Evolutionary conservation across 2,888 invertebrate genomes (phyloP), one percentile per base, ranked within the genome.

Genomic region (Chaetogeoica ovagalla): DNA sequence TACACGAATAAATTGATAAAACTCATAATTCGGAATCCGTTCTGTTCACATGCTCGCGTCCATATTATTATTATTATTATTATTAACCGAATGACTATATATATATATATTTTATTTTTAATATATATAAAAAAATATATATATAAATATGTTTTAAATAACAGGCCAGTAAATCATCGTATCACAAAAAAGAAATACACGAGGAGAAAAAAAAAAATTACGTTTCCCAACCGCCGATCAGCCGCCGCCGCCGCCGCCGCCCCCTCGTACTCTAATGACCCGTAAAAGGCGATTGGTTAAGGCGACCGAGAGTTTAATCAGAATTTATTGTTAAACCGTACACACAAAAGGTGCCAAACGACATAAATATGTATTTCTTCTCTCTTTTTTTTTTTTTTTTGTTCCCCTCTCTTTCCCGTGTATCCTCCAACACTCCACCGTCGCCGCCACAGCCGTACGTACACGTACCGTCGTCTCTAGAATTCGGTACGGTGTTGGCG

Each of bases 181-280:
- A 79, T 79, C 71, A 79, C 79, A 79, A 79, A 79, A 70, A 79
- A 77, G 60, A 69, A 30, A 30, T 4, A 69, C 57, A 68, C 68
- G n/a, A 76, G 68, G 37, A 68, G 48, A 70, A 79, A 79, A 77
- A 71, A 71, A 79, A 79, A 79, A 77, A 71, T 65, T 79, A 71
- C 63, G 79, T 71, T 71, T 82, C 81, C 75, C 81, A 72, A 83
- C 82, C 81, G 82, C 79, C 82, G 71, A 19, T 72, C 81, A 72
- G 82, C 82, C 81, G 82, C 79, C 82, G 71, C 30, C 30, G 21
- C 82, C 70, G 77, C 82, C 70, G 75, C 82, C 82, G 76, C 82
- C 82, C 82, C 81, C 82, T 82, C 82, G 81, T 82, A 81, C 82
- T 82, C 83, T 82, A 79, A 79, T 79, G 79, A 79, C 79, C 79